Conservation (phyloP, 2,888 invertebrate genomes). For the Scaptomyza parva region DNA sequence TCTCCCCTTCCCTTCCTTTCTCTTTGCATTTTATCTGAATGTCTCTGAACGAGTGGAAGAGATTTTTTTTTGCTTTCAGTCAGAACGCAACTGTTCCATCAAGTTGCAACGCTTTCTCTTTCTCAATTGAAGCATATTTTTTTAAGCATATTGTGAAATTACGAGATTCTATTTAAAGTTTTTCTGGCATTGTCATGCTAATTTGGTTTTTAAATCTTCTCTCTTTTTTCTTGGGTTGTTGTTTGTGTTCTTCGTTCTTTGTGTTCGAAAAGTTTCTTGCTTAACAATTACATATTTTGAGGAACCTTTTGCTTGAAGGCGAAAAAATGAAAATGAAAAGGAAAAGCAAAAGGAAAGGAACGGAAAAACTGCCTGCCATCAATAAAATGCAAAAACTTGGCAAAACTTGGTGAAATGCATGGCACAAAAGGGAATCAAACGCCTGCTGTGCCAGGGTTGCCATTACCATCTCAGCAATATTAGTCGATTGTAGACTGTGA, state of each 20-base stretch:
- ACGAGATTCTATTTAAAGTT: slow-evolving; percentile 6
- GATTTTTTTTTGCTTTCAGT: slow-evolving; percentile 3
- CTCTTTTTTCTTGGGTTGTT: slow-evolving; percentile 1
- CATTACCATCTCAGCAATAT: slow-evolving; percentile 36
- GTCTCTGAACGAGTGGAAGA: slow-evolving; percentile 10
- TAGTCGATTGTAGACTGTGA: not conserved
- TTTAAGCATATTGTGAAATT: not conserved
- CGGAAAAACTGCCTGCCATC: slow-evolving; percentile 40
- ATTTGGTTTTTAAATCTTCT: slow-evolving; percentile 18
- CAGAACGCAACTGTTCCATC: not conserved
- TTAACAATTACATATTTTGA: slow-evolving; percentile 44
- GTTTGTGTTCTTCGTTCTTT: not conserved
- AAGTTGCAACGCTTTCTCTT: not conserved
- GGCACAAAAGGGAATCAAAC: slow-evolving; percentile 25
- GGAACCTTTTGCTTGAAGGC: slow-evolving; percentile 12
- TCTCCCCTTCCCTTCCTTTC: not conserved
- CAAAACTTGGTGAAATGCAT: slow-evolving; percentile 37
- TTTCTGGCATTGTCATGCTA: slow-evolving; percentile 40
- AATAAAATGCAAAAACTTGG: slow-evolving; percentile 68
- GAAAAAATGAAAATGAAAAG: no score
- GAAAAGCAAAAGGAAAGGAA: no score
- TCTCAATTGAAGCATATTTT: slow-evolving; percentile 6
- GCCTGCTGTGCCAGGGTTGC: slow-evolving; percentile 46
- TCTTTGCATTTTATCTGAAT: slow-evolving; percentile 25
- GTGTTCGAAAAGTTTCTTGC: slow-evolving; percentile 27